Evolutionary conservation across 2,113 vertebrate species (phyloP).

Genomic region (Ceratotherium simum): DNA sequence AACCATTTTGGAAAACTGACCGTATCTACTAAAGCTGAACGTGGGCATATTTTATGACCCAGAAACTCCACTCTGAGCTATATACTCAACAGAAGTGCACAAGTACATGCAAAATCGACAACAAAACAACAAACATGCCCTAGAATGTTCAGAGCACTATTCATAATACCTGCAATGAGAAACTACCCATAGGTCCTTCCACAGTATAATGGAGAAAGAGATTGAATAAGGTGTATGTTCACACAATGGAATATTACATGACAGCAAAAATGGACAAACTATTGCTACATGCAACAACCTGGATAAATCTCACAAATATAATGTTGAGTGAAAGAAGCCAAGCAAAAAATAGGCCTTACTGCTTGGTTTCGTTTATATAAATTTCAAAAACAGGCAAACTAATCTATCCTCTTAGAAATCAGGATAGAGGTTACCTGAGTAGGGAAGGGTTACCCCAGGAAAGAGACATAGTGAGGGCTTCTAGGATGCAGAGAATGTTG

Average conservation of each 20-base stretch:
- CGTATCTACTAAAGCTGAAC: not conserved
- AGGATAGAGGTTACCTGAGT: not conserved
- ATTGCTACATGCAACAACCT: not conserved
- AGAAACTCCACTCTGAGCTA: not conserved
- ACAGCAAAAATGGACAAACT: not conserved
- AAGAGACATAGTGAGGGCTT: not conserved
- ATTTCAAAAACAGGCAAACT: not conserved
- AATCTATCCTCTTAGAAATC: not conserved
- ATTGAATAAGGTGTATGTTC: not conserved
- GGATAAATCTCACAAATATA: not conserved
- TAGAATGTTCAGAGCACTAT: not conserved
- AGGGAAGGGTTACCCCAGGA: not conserved
- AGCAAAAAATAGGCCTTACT: not conserved
- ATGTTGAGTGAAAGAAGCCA: not conserved
- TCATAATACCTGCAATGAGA: not conserved
- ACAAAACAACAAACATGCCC: not conserved
- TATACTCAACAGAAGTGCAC: not conserved
- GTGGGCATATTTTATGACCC: not conserved
- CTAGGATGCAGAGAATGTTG: not conserved
- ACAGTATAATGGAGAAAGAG: not conserved
- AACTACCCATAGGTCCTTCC: not conserved
- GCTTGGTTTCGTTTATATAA: not conserved
- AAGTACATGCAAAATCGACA: not conserved
- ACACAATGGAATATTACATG: not conserved
- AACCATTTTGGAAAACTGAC: not conserved